Evolutionary conservation across 2,113 vertebrate genomes (phyloP).

Genomic region (Cygnus atratus): DNA sequence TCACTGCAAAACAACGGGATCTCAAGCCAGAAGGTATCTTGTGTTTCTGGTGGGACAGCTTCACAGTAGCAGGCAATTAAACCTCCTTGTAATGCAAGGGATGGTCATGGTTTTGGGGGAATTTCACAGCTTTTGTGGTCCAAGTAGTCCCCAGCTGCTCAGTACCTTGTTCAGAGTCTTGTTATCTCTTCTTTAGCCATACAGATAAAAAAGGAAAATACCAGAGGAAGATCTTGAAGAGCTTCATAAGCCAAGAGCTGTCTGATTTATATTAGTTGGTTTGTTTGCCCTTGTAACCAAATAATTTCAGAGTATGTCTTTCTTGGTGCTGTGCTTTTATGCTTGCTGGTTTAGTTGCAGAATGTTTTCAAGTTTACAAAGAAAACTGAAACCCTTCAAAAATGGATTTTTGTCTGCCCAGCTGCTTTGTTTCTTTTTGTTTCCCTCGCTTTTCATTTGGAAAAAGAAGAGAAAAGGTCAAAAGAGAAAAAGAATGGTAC

Average conservation of each 20-base stretch:
- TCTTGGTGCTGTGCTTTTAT: background rate
- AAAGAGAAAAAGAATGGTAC: background rate
- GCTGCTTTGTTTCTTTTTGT: background rate
- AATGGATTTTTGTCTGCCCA: background rate
- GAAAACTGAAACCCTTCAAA: background rate
- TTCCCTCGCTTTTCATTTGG: background rate
- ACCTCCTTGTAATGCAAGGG: background rate
- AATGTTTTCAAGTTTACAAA: constrained; percentile 3
- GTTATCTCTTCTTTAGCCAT: background rate
- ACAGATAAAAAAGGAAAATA: background rate
- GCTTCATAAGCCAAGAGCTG: background rate
- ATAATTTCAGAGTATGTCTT: background rate
- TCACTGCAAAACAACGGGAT: background rate
- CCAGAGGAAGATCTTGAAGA: background rate
- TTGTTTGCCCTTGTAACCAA: background rate
- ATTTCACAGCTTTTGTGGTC: background rate
- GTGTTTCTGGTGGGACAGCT: background rate
- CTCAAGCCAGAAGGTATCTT: background rate
- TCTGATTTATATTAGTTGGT: background rate
- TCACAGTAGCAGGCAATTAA: background rate
- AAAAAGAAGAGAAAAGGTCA: background rate
- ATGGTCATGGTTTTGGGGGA: background rate
- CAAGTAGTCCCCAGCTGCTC: background rate
- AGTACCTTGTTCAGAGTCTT: background rate
- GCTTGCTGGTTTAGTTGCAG: constrained; percentile 3